These are phyloP conservation scores for Penaeus indicus DNA, from an alignment of 1,140 invertebrate species.

Conservation along the genomic window DNA sequence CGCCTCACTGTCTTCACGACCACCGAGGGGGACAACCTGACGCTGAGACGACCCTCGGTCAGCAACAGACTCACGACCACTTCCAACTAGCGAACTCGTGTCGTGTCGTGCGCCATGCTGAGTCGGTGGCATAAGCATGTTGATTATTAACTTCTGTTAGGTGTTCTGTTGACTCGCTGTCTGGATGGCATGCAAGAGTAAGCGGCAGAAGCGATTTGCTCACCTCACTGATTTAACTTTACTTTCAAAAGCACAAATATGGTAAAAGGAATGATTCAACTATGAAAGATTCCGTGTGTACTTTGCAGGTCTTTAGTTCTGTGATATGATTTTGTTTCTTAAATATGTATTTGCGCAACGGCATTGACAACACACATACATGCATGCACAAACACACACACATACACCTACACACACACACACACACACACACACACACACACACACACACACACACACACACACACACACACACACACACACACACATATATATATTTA, in stretches of 20 bases:
- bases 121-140: no score
- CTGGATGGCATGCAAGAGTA: no score
- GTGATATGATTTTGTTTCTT: no score
- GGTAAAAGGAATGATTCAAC: no score
- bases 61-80: neutral
- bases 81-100: neutral
- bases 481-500: neutral
- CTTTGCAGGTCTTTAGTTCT: no score
- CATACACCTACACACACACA: neutral
- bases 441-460: neutral
- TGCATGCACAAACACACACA: neutral
- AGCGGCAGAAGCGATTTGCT: no score
- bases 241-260: no score
- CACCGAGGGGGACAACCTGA: slow-evolving; percentile 39
- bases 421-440: neutral
- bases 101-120: no score
- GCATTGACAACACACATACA: neutral
- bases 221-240: no score
- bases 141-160: no score
- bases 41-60: neutral
- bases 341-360: neutral
- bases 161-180: no score
- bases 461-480: neutral
- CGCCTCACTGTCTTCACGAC: slow-evolving; percentile 54
- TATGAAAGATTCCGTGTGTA: no score